Base-by-base conservation (phyloP, 2,113 vertebrate species). In the Phalacrocorax pelagicus region DNA sequence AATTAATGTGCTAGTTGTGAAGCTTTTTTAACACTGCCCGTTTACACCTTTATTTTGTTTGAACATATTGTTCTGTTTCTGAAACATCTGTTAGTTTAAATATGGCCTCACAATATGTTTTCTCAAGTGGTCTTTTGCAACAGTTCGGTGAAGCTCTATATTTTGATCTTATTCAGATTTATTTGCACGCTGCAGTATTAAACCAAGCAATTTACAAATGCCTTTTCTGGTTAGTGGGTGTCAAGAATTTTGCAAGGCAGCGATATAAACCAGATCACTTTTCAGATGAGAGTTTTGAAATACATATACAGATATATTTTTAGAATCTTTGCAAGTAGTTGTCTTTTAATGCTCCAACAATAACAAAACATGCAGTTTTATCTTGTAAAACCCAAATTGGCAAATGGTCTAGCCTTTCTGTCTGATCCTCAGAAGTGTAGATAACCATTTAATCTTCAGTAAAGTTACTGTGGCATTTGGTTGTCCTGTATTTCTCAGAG, bases 11-110 rank as follows among this genome's bases (percentile, higher is more conserved):
- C 63, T 92, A 92, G 32, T 67, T 87, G 80, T 38, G 82, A 96
- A 93, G 90, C 44, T 85, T 63, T 96, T 96, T 95, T 94, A 91
- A 91, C 81, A 21, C 54, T 94, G 77, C 66, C 86, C 70, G 10
- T 81, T 97, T 95, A 92, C 93, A 86, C 85, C 92, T 97, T 97
- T 84, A 93, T 97, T 97, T 97, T 97, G 67, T 96, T 97, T 96
- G 95, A 97, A 96, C 74, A 97, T 96, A 97, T 92, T 95, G 79
- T 98, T 98, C 95, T 97, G 75, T 95, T 96, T 94, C 55, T 96
- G 75, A 94, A 96, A 97, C 90, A 98, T 97, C 96, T 98, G 89
- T 86, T 98, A 57, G 83, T 96, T 97, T 97, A 96, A 97, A 97
- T 95, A 96, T 90, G 96, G 85, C 55, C 73, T 95, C 79, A 63